These are phyloP conservation scores for Lithophane ornitopus DNA, from an alignment of 2,888 invertebrate species.

Conservation along the genomic window DNA sequence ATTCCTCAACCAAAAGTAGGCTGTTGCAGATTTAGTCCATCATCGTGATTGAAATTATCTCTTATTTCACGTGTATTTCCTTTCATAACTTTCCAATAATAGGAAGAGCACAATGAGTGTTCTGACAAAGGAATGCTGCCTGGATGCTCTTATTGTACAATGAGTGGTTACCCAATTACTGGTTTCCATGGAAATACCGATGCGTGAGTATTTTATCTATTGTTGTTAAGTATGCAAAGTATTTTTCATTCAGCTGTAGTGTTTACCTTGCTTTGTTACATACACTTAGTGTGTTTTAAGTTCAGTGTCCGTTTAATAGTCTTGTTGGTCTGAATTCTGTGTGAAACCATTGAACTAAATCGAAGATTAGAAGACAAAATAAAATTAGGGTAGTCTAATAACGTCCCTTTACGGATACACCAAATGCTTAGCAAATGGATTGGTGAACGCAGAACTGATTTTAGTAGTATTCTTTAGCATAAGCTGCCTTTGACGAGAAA, in stretches of 20 bases:
- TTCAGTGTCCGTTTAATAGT: not conserved
- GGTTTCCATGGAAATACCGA: conserved; percentile 54
- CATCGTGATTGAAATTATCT: conserved; percentile 55
- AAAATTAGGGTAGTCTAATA: not conserved
- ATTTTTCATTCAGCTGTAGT: conserved; percentile 36
- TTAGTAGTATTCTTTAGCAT: not conserved
- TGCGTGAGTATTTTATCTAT: conserved; percentile 50
- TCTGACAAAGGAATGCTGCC: conserved; percentile 53
- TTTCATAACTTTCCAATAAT: conserved; percentile 56
- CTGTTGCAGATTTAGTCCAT: conserved; percentile 26
- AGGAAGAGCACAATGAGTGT: conserved; percentile 55
- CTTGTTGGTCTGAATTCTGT: not conserved
- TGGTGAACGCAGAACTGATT: not conserved
- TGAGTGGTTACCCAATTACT: conserved; percentile 68
- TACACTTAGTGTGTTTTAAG: not conserved
- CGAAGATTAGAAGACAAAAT: no score
- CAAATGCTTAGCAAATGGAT: not conserved
- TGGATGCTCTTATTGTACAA: conserved; percentile 60
- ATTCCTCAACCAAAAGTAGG: conserved; percentile 14
- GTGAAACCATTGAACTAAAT: not conserved
- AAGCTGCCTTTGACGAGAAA: not conserved
- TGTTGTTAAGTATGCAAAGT: conserved; percentile 48
- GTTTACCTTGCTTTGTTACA: conserved; percentile 18
- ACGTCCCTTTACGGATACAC: not conserved
- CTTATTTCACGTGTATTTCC: conserved; percentile 57